Percentiles rank a stretch among this genome's conserved stretches.
phyloP scores from a whole-genome alignment of 2,888 invertebrate species.

The Tipula unca region DNA sequence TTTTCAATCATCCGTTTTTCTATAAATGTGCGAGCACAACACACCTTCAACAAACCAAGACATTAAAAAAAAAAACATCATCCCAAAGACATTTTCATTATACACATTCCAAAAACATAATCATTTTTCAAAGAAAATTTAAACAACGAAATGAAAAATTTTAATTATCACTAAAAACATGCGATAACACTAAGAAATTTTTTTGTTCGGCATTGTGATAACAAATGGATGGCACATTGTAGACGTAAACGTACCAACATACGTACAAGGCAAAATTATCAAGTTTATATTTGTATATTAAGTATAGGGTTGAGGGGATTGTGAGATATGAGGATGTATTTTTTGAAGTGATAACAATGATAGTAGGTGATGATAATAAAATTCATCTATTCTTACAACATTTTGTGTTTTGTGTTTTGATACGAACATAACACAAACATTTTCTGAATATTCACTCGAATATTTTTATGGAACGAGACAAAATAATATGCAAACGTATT shows the following conservation, averaged over 20 bases:
- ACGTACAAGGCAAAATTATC: not conserved
- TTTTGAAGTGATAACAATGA: not conserved
- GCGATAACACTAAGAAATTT: not conserved
- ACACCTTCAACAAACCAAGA: too few relatives aligned
- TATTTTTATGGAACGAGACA: not conserved
- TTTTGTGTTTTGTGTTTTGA: not conserved
- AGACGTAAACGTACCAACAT: not conserved
- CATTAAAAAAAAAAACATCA: too few relatives aligned
- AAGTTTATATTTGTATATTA: not conserved
- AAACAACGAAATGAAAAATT: not conserved
- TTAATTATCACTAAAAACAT: not conserved
- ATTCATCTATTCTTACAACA: not conserved
- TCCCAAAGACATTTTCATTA: not conserved
- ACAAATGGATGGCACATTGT: not conserved
- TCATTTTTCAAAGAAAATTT: not conserved
- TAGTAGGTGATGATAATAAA: not conserved
- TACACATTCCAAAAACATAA: not conserved
- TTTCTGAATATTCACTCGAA: not conserved
- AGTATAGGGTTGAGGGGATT: not conserved
- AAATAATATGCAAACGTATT: not conserved
- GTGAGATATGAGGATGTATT: not conserved
- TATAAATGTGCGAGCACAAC: too few relatives aligned
- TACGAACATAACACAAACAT: not conserved
- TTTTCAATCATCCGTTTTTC: too few relatives aligned
- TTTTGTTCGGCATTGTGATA: not conserved